Percentiles rank a stretch among this genome's conserved stretches.
Evolutionary conservation across 2,888 invertebrate species (phyloP).

Genomic region (Nephrocerus scutellatus): DNA sequence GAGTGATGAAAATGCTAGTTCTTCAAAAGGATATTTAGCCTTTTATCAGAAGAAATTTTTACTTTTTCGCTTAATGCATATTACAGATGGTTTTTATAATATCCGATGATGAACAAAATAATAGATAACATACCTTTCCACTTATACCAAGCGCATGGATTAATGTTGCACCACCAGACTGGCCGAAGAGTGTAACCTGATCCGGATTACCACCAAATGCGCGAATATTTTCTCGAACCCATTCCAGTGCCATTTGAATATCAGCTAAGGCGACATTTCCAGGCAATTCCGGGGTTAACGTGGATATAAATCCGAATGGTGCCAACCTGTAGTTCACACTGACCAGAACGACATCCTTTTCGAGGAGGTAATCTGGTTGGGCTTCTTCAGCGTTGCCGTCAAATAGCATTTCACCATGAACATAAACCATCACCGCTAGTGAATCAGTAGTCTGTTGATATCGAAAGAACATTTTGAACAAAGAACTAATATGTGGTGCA

Average conservation of each 20-base stretch:
- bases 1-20: too few species aligned
- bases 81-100: too few species aligned
- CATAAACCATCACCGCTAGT: constrained; percentile 46
- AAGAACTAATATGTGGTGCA: not conserved
- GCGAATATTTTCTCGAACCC: constrained; percentile 49
- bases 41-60: too few species aligned
- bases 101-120: too few species aligned
- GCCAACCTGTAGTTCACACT: constrained; percentile 51
- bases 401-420: constrained; percentile 48
- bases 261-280: constrained; percentile 55
- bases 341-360: constrained; percentile 49
- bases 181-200: constrained; percentile 50
- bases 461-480: not conserved
- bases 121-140: constrained; percentile 38
- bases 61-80: too few species aligned
- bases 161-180: constrained; percentile 51
- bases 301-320: constrained; percentile 51
- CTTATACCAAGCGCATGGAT: constrained; percentile 48
- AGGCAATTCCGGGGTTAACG: constrained; percentile 49
- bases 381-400: constrained; percentile 44
- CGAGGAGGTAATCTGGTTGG: constrained; percentile 47
- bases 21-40: too few species aligned
- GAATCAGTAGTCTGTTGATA: constrained; percentile 22
- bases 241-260: constrained; percentile 49
- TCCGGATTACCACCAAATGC: constrained; percentile 50